These are phyloP conservation scores for Rattus norvegicus DNA, from an alignment of 2,113 vertebrate species.

Conservation along the genomic window GRCr8 NC_086025.1:24289001-24289500, in stretches of 20 bases:
- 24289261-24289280: slow-evolving; percentile 9
- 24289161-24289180: slow-evolving; percentile 48
- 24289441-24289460: background rate
- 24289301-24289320: background rate
- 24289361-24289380: background rate
- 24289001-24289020: slow-evolving; percentile 51
- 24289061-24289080: slow-evolving; percentile 34
- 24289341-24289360: background rate
- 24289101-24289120: slow-evolving; percentile 31
- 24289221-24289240: slow-evolving; percentile 37
- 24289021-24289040: slow-evolving; percentile 36
- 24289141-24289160: slow-evolving; percentile 29
- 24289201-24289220: slow-evolving; percentile 58
- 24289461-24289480: slow-evolving; percentile 14
- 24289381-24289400: background rate
- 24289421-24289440: background rate
- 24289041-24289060: slow-evolving; percentile 43
- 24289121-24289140: background rate
- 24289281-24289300: background rate
- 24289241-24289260: background rate
- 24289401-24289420: background rate
- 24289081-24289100: background rate
- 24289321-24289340: background rate
- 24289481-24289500: background rate
- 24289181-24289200: slow-evolving; percentile 6